These are phyloP conservation scores for Bos indicus DNA, from an alignment of 2,113 vertebrate species.

Conservation along the genomic window DNA sequence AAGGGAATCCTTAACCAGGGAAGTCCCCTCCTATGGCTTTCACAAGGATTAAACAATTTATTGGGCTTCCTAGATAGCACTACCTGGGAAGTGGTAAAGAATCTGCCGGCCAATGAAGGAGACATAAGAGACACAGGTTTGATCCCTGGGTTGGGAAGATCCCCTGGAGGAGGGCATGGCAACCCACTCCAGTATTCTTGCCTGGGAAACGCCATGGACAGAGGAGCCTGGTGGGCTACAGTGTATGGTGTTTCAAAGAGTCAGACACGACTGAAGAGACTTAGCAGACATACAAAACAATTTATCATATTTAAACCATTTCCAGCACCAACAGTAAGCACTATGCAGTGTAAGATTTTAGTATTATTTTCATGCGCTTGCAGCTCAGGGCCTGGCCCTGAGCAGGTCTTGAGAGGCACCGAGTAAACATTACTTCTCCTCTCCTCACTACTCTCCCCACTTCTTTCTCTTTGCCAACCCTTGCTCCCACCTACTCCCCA, in stretches of 20 bases:
- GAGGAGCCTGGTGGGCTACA: background rate
- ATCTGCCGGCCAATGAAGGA: background rate
- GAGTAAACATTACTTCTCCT: background rate
- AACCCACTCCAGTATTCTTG: background rate
- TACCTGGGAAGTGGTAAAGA: background rate
- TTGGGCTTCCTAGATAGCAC: background rate
- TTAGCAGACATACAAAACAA: background rate
- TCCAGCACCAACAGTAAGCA: background rate
- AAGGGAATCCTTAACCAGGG: background rate
- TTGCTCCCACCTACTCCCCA: background rate
- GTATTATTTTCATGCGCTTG: background rate
- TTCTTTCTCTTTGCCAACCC: background rate
- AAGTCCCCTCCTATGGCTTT: background rate
- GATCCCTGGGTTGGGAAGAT: background rate
- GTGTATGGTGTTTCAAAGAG: background rate
- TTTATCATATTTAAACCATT: background rate
- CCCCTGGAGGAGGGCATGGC: background rate
- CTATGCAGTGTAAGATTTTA: accelerated
- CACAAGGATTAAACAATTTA: background rate
- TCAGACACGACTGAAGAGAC: background rate
- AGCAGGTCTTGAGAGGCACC: background rate
- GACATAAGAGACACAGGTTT: background rate
- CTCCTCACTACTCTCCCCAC: background rate
- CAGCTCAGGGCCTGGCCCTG: background rate
- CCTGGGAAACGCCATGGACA: background rate